Percentiles rank a stretch among this genome's conserved stretches.
phyloP scores from a whole-genome alignment of 2,113 vertebrate species.

The Sylvicapra grimmia region DNA sequence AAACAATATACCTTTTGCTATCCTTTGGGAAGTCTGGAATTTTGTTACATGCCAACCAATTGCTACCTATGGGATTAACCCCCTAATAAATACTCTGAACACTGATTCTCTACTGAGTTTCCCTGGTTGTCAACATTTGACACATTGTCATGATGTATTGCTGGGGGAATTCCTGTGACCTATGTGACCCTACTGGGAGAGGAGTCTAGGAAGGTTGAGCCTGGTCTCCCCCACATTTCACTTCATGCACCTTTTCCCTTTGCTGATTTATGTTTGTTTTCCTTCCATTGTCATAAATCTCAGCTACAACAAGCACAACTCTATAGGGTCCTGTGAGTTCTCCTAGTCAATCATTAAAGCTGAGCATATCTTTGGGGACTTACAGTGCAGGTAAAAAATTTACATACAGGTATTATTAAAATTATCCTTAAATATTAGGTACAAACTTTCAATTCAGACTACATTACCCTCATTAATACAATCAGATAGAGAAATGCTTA shows the following conservation, averaged over 20 bases:
- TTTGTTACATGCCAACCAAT: neutral
- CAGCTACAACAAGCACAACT: too few species aligned
- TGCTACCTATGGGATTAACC: neutral
- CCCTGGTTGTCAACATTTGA: neutral
- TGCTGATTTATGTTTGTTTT: neutral
- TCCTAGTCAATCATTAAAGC: neutral
- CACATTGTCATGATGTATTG: neutral
- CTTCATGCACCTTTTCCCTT: neutral
- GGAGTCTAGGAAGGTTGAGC: neutral
- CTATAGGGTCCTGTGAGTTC: neutral
- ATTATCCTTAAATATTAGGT: too few species aligned
- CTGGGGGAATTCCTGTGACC: neutral
- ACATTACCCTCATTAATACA: too few species aligned
- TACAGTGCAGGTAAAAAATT: neutral
- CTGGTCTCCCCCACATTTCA: neutral
- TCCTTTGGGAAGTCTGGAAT: neutral
- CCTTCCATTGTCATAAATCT: neutral
- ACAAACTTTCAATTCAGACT: too few species aligned
- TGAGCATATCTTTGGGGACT: neutral
- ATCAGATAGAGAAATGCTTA: too few species aligned
- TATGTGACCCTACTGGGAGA: neutral
- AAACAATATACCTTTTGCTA: neutral
- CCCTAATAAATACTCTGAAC: neutral
- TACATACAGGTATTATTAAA: neutral
- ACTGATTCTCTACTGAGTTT: neutral